Evolutionary conservation across 2,888 invertebrate genomes (phyloP), one percentile per base, ranked within the genome.

Genomic region (Drosophila glabriapex): DNA sequence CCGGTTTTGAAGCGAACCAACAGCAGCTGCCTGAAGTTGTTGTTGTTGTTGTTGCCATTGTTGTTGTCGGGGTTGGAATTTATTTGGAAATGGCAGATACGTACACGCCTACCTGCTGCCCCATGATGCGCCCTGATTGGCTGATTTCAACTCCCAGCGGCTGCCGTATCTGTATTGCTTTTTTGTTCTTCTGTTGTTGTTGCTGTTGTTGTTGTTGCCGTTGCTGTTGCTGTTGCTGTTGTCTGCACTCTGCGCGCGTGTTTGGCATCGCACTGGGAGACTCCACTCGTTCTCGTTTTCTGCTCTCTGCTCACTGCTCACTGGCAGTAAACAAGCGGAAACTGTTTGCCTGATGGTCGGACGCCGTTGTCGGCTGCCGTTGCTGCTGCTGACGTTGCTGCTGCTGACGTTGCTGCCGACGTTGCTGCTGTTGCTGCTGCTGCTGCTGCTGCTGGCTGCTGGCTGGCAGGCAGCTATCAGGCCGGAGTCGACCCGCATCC

Each of bases 321-420:
- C 81, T 83, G 72, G 84, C 89, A 82, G 87, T 89, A 92, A 91
- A 85, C 91, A 88, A 84, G 91, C 88, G 92, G 91, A 91, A 91
- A 91, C 93, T 90, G 92, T 93, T 92, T 85, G 83, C 90, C 93
- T 93, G 93, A 91, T 87, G 93, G 89, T 92, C 91, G 91, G 89
- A 91, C 91, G 92, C 92, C 85, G 90, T 83, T 81, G 89, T 83
- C 85, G 84, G 81, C 78, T 90, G 91, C 91, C 80, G 91, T 91
- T 87, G 91, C 89, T 91, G 90, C 91, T 82, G 88, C 80, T 76
- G n/a, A n/a, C n/a, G 88, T 76, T 81, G 84, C 77, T 71, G 80
- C 73, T 55, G 75, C 55, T 62, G 77, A 65, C 65, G 75, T 63
- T 68, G 78, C 59, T 65, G 76, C 61, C 76, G 85, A 59, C 55